Evolutionary conservation across 1,140 invertebrate species (phyloP).

Genomic region (Apocrypta bakeri): DNA sequence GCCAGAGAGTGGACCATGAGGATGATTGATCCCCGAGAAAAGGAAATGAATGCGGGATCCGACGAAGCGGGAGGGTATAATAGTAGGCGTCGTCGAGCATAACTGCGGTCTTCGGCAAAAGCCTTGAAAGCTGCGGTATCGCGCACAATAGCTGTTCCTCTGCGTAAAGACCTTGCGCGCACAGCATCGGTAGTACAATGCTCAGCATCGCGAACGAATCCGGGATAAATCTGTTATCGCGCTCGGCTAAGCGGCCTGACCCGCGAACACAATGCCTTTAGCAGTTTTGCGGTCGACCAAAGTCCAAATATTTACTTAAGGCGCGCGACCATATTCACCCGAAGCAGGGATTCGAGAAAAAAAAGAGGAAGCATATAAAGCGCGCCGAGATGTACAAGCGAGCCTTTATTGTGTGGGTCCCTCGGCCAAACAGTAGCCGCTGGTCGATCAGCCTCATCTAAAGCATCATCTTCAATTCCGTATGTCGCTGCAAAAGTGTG

Average conservation of each 20-base stretch:
- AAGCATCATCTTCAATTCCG: constrained; percentile 4
- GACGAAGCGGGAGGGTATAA: too few species aligned
- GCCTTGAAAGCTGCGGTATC: too few species aligned
- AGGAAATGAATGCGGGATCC: too few species aligned
- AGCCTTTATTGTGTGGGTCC: constrained; percentile 53
- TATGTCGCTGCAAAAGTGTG: too few species aligned
- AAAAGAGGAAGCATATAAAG: not conserved
- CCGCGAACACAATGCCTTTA: constrained; percentile 53
- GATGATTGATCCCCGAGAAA: not conserved
- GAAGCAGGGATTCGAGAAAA: not conserved
- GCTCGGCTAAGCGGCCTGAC: constrained; percentile 62
- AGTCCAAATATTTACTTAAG: constrained; percentile 69
- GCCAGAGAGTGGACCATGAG: too few species aligned
- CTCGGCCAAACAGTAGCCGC: constrained; percentile 5
- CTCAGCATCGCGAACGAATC: not conserved
- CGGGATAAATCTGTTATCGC: constrained; percentile 66
- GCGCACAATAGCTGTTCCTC: too few species aligned
- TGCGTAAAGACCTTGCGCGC: too few species aligned
- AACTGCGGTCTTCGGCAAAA: too few species aligned
- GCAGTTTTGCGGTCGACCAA: constrained; percentile 57
- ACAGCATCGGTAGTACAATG: not conserved
- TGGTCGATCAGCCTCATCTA: constrained; percentile 42
- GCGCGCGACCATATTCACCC: constrained; percentile 49
- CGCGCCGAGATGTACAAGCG: not conserved
- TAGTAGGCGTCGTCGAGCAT: not conserved